Base-by-base conservation (phyloP, 37 sponge, comb jelly and placozoan species). In the Cliona cf. orientalis region DNA sequence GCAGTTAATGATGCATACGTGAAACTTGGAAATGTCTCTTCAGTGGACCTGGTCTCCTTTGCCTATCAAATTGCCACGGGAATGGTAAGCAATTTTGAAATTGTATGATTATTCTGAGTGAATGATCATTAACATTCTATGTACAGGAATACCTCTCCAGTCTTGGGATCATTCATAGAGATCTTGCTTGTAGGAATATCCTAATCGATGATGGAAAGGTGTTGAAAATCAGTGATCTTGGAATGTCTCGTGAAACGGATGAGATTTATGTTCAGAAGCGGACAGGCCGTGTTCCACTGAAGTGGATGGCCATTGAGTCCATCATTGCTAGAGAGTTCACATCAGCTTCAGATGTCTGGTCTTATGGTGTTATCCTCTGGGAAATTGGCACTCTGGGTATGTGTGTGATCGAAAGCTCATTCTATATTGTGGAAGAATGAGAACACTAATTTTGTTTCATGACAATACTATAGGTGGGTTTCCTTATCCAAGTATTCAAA, bases 261-360 rank as follows among this genome's bases (percentile, higher is more conserved):
- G 86, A 82, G 23, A 71, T 80, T 22, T 91, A 91, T 63, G 82
- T 86, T 36, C 77, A 86, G 87, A 86, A 65, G 32, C 82, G 67
- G 0, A 75, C 62, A 23, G 87, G 91, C 1, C 43, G 72, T 29
- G 68, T 91, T 0, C 91, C 91, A 28, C 53, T 76, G 36, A 81
- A 82, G 46, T 91, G 91, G 91, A 91, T 91, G 87, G 82, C 91
- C 41, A 62, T 91, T 62, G 91, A 91, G 58, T 91, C 91, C 61
- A 82, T 91, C 49, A 57, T 42, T 1, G 79, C 68, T 11, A 67
- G 91, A 36, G 83, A 75, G 43, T 91, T 76, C 74, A 86, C 91
- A 0, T 72, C 83, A 14, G n/a, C 41, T 42, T 86, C 87, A 73
- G 91, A 91, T 49, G 91, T 91, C 74, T 91, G 91, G 91, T 76